Evolutionary conservation across 2,113 vertebrate species (phyloP), one percentile per base, ranked within the genome.

Genomic region (Hyla sarda): DNA sequence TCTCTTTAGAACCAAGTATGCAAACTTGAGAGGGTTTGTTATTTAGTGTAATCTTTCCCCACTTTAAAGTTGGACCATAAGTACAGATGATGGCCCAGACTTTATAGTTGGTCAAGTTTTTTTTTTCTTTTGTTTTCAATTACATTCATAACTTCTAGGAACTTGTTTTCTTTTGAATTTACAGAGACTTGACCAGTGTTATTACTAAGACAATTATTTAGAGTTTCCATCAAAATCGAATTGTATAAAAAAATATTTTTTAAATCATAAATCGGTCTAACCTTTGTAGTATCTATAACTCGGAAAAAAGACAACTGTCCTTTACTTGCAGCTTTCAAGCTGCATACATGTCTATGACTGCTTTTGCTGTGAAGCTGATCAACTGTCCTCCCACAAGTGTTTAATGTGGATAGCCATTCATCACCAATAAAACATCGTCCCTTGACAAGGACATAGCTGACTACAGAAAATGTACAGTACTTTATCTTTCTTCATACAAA

Each of bases 381-480:
- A 86, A 58, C 84, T 86, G 84, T 86, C 84, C 84, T 86, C 84
- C 84, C 77, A 86, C 62, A 71, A 86, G 77, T 86, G 67, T 86
- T 86, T 81, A 86, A 86, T 86, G 84, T 80, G 62, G 76, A 80
- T 81, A 78, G 77, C 67, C 84, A 86, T 86, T 86, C 84, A 86
- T 86, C 84, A 86, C 76, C 84, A 86, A 86, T 86, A 86, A 86
- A 86, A 86, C 84, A 86, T 86, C 19, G 84, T 78, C 84, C 77
- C 84, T 86, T 58, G 84, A 86, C 84, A 86, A 86, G 84, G 84
- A 86, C 84, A 86, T 81, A 86, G 84, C 84, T 86, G 84, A 86
- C 84, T 86, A 71, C 77, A 73, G 84, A 86, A 86, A 86, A 81
- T 81, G 76, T 81, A 86, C 77, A 73, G 84, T 80, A 73, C 62